phyloP scores from a whole-genome alignment of 2,888 invertebrate species.

The Heteromyza rotundicornis region DNA sequence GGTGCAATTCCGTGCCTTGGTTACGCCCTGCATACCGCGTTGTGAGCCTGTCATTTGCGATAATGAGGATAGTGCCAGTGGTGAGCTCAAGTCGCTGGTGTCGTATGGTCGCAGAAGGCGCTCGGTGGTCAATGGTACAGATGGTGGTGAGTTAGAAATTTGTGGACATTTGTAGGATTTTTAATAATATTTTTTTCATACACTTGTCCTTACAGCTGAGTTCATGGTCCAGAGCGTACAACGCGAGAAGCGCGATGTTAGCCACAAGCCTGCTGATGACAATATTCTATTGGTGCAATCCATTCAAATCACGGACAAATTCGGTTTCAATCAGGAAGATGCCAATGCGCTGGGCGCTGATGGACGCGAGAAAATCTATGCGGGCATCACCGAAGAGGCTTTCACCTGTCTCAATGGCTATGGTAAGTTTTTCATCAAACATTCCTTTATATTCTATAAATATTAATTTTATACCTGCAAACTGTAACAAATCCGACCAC shows the following conservation, averaged over 20 bases:
- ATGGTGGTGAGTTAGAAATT: conserved; percentile 50
- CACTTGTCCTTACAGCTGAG: conserved; percentile 41
- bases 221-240: conserved; percentile 45
- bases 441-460: too few relatives aligned
- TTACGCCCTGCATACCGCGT: conserved; percentile 91
- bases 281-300: conserved; percentile 89
- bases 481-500: too few relatives aligned
- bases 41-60: conserved; percentile 93
- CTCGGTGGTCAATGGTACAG: conserved; percentile 65
- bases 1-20: conserved; percentile 92
- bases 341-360: conserved; percentile 63
- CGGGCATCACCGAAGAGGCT: conserved; percentile 68
- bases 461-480: too few relatives aligned
- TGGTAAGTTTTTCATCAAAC: conserved; percentile 60
- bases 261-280: conserved; percentile 68
- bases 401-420: conserved; percentile 63
- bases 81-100: conserved; percentile 80
- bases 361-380: conserved; percentile 75
- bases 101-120: conserved; percentile 85
- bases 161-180: background rate
- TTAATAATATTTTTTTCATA: too few relatives aligned
- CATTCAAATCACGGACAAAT: conserved; percentile 92
- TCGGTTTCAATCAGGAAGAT: conserved; percentile 78
- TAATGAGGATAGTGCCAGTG: conserved; percentile 76
- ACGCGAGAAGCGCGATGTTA: conserved; percentile 57